These are phyloP conservation scores for Macaca mulatta DNA, from an alignment of 2,113 vertebrate species.

Conservation along the genomic window DNA sequence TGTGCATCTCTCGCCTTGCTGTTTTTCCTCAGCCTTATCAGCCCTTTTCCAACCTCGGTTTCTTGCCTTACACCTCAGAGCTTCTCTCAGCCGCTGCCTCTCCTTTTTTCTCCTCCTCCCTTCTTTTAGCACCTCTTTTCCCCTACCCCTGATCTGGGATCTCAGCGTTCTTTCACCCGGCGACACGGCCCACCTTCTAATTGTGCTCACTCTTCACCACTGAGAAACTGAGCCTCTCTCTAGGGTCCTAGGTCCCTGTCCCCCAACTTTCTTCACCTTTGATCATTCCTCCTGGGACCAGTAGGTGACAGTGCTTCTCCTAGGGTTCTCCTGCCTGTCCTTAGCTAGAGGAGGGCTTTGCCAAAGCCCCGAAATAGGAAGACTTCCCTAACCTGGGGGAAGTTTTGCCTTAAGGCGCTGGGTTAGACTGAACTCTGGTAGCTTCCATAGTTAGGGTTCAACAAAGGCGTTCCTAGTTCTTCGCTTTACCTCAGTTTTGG, in stretches of 20 bases:
- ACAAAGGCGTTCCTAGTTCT: conserved; percentile 35
- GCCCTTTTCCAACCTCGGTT: neutral
- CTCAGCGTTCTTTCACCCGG: neutral
- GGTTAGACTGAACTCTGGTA: neutral
- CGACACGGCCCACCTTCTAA: neutral
- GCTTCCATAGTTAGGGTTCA: neutral
- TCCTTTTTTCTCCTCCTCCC: neutral
- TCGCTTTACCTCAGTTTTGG: neutral
- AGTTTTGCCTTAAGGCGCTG: neutral
- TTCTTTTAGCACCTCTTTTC: neutral
- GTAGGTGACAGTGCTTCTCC: neutral
- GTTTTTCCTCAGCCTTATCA: neutral
- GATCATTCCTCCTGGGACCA: neutral
- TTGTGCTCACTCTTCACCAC: neutral
- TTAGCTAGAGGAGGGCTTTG: neutral
- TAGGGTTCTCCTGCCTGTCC: conserved; percentile 49
- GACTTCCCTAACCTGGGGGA: neutral
- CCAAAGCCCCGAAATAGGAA: neutral
- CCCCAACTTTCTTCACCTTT: neutral
- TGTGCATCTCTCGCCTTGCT: neutral
- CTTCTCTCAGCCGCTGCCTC: neutral
- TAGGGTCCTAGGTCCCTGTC: neutral
- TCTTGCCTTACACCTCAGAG: neutral
- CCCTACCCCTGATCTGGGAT: neutral
- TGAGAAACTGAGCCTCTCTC: neutral